phyloP scores from a whole-genome alignment of 1,140 invertebrate genomes.

The Phocides pigmalion region DNA sequence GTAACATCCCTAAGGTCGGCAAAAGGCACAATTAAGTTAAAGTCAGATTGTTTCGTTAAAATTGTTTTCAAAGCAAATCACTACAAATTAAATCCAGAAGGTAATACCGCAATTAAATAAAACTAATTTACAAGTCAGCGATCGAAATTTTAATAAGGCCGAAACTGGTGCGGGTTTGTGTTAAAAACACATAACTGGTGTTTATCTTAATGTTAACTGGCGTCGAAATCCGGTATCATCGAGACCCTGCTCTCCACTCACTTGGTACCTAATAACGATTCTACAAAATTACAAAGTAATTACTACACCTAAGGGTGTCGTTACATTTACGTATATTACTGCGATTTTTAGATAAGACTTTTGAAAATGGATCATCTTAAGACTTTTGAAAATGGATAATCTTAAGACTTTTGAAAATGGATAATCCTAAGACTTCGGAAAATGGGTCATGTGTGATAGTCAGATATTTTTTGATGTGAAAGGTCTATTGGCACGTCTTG shows the following conservation, averaged over 20 bases:
- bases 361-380: too few relatives aligned
- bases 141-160: constrained; percentile 22
- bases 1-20: too few relatives aligned
- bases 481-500: too few relatives aligned
- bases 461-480: too few relatives aligned
- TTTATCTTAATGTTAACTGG: constrained; percentile 51
- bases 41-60: too few relatives aligned
- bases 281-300: constrained; percentile 41
- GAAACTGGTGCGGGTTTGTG: constrained; percentile 30
- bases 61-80: too few relatives aligned
- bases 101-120: constrained; percentile 26
- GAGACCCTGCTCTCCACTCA: constrained; percentile 47
- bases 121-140: constrained; percentile 25
- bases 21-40: too few relatives aligned
- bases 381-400: too few relatives aligned
- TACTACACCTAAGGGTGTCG: constrained; percentile 25
- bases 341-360: background rate
- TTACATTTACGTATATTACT: background rate
- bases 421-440: too few relatives aligned
- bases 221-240: constrained; percentile 46
- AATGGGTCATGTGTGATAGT: too few relatives aligned
- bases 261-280: constrained; percentile 42
- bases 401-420: too few relatives aligned
- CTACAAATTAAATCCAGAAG: background rate
- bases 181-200: constrained; percentile 32